Conservation (phyloP, 2,797 vertebrate genomes). For the Acridotheres tristis region DNA sequence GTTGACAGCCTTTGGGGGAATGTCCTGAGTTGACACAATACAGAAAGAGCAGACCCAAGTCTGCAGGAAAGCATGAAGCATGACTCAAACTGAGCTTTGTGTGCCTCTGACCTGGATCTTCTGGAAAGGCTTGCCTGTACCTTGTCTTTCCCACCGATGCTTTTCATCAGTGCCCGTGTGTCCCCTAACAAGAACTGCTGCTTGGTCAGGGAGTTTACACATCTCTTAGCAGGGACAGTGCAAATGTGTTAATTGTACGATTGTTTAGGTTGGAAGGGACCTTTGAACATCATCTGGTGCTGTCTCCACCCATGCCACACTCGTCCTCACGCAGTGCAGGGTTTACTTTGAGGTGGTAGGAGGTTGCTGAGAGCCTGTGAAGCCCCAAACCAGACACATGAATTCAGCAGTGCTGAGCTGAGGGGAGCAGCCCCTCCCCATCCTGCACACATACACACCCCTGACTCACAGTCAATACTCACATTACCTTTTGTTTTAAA, state of each 20-base stretch:
- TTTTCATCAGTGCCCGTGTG: background rate
- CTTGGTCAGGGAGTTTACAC: background rate
- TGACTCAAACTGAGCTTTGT: constrained; percentile 2
- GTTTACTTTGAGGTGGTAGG: background rate
- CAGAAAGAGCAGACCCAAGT: background rate
- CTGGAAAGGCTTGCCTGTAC: background rate
- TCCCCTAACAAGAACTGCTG: background rate
- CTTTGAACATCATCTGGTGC: background rate
- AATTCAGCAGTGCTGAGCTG: background rate
- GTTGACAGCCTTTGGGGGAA: constrained; percentile 13
- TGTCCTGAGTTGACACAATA: constrained; percentile 30
- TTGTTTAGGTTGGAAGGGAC: constrained; percentile 1
- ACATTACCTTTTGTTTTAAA: background rate
- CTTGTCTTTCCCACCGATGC: background rate
- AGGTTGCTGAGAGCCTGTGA: background rate
- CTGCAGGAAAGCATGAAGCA: background rate
- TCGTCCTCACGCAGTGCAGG: background rate
- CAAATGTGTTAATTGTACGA: background rate
- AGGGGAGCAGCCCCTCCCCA: background rate
- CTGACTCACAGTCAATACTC: background rate
- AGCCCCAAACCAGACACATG: background rate
- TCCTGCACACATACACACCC: accelerated
- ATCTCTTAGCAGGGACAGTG: background rate
- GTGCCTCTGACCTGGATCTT: background rate
- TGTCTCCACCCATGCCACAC: accelerated